Evolutionary conservation across 1,140 invertebrate genomes (phyloP), one percentile per base, ranked within the genome.

Genomic region (Leptoteleia sp.): DNA sequence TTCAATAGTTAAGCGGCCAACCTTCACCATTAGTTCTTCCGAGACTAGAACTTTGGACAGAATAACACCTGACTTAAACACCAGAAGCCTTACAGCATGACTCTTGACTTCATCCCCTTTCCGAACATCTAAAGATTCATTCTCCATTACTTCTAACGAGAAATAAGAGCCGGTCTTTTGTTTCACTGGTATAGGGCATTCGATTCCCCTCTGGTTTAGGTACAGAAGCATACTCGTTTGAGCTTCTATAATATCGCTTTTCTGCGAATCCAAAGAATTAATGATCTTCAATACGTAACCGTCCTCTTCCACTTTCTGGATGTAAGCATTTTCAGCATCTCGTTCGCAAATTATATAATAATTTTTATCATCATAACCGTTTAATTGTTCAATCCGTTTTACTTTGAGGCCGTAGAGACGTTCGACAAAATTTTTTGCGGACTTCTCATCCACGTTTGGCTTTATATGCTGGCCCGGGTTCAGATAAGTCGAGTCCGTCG

Each of bases 291-390:
- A 87, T 6, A 95, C 93, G 80, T 96, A 97, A 0, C 94, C 94
- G 76, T 93, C 40, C 9, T 65, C 42, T 15, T 87, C 89, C 37
- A 91, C 89, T 0, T 85, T 82, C 0, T 88, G 86, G 19, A 93
- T 91, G 4, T 93, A 76, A 0, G 91, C 90, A 86, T 93, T 93
- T 75, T 91, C 91, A 45, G 91, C 88, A 52, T 91, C 89, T 16
- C 87, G 84, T 29, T 92, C 87, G 1, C 85, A 91, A 48, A 84
- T 82, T 13, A 92, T 87, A 70, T 83, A 90, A 81, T 92, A 96
- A 87, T 97, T 97, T 80, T 91, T 93, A 86, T 97, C 96, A 82
- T 96, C 95, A 82, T 96, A 97, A 7, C 93, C 92, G 64, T 94
- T 93, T 0, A 96, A 84, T 82, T 94, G 92, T 9, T 87, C 90